A percentile compares a stretch with the other conserved stretches of the same genome.
Evolutionary conservation across 2,888 invertebrate species (phyloP).

Genomic region (Cheilosia grossa): DNA sequence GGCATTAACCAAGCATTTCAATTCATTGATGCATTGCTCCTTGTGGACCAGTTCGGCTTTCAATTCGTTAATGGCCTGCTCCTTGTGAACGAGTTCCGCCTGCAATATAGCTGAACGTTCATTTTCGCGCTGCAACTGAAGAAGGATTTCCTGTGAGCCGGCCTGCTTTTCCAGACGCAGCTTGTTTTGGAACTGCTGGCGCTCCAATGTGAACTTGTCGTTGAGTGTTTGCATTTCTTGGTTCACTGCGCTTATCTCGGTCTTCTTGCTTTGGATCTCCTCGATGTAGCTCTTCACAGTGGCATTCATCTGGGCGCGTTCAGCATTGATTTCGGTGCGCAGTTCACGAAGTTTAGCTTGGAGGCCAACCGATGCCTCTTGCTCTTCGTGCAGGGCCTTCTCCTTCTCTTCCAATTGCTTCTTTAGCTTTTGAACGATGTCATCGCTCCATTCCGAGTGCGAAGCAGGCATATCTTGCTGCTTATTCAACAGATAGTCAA

Average conservation of each 20-base stretch:
- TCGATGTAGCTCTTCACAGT: conserved; percentile 80
- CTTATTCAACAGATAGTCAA: conserved; percentile 94
- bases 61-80: conserved; percentile 73
- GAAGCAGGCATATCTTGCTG: conserved; percentile 91
- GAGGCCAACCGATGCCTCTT: conserved; percentile 89
- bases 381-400: conserved; percentile 89
- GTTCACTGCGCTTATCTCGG: conserved; percentile 79
- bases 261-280: conserved; percentile 80
- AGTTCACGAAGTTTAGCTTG: conserved; percentile 92
- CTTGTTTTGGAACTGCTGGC: conserved; percentile 82
- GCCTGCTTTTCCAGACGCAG: conserved; percentile 81
- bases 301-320: conserved; percentile 81
- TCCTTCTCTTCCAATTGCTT: conserved; percentile 95
- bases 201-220: conserved; percentile 81
- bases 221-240: conserved; percentile 80
- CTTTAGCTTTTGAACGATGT: conserved; percentile 93
- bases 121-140: conserved; percentile 79
- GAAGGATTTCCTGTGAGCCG: conserved; percentile 80
- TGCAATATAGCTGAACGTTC: conserved; percentile 77
- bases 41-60: conserved; percentile 78
- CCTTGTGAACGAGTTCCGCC: conserved; percentile 78
- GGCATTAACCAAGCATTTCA: conserved; percentile 79
- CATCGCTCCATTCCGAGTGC: conserved; percentile 94
- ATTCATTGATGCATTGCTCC: conserved; percentile 80
- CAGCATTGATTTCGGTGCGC: conserved; percentile 84